These are phyloP conservation scores for Arbacia lixula DNA, from an alignment of 53 echinoderm and acorn worm species.

Conservation along the genomic window DNA sequence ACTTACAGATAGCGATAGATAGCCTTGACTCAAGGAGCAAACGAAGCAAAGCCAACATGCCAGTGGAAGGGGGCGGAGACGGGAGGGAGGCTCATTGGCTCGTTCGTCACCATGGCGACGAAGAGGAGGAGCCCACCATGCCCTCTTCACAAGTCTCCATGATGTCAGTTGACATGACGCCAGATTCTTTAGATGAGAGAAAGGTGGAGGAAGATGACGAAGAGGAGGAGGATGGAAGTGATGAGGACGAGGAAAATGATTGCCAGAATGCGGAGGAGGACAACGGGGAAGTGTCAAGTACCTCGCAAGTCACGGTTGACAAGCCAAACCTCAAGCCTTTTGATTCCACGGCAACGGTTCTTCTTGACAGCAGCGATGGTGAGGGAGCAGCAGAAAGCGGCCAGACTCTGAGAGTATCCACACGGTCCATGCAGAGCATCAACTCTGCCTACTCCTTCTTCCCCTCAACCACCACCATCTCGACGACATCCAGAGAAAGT, in stretches of 20 bases:
- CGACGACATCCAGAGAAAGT: neutral
- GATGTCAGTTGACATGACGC: conserved; percentile 40
- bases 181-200: conserved; percentile 11
- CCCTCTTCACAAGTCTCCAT: conserved; percentile 40
- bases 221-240: neutral
- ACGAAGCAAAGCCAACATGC: conserved; percentile 10
- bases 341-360: conserved; percentile 29
- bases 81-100: conserved; percentile 8
- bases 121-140: conserved; percentile 16
- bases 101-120: neutral
- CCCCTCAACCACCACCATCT: neutral
- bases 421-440: conserved; percentile 34
- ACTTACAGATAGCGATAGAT: conserved; percentile 8
- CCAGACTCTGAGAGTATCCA: neutral
- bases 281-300: conserved; percentile 14
- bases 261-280: neutral
- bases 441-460: neutral
- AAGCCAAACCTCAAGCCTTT: conserved; percentile 13
- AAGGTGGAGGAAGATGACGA: neutral
- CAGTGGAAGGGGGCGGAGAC: conserved; percentile 29
- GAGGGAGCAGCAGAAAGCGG: conserved; percentile 3
- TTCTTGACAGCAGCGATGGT: conserved; percentile 15
- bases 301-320: neutral
- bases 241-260: neutral
- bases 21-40: conserved; percentile 13